Conservation (phyloP, 2,888 invertebrate species). For the Mechanitis messenoides region DNA sequence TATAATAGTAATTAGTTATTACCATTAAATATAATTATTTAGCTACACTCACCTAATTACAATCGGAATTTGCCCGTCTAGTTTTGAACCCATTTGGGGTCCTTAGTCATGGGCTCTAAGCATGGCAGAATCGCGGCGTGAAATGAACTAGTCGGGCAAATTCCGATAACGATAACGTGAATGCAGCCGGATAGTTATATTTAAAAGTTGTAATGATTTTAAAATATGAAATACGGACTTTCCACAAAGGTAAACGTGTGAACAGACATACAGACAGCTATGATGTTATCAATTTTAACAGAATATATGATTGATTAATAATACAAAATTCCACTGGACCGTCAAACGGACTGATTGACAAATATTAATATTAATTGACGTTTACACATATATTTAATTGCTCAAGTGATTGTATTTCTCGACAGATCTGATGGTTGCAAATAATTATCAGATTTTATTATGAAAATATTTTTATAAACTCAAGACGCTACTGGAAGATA, state of each 20-base stretch:
- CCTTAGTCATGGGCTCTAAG: too few relatives aligned
- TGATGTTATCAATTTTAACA: constrained; percentile 41
- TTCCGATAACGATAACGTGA: too few relatives aligned
- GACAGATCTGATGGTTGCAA: constrained; percentile 24
- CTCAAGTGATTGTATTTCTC: constrained; percentile 34
- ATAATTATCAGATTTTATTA: constrained; percentile 7
- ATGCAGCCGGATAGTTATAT: too few relatives aligned
- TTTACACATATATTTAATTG: constrained; percentile 54
- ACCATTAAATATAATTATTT: too few relatives aligned
- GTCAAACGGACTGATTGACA: constrained; percentile 59
- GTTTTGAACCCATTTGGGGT: too few relatives aligned
- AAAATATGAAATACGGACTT: too few relatives aligned
- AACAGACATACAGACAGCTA: constrained; percentile 14
- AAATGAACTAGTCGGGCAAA: too few relatives aligned
- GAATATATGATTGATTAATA: constrained; percentile 45
- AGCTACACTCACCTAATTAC: too few relatives aligned
- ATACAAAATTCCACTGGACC: constrained; percentile 44
- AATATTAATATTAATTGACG: constrained; percentile 66
- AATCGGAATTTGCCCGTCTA: too few relatives aligned
- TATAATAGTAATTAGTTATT: too few relatives aligned
- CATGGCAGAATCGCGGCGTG: too few relatives aligned
- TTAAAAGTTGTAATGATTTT: too few relatives aligned
- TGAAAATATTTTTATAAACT: neutral
- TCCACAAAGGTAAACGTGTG: constrained; percentile 19
- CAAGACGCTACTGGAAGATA: neutral